Percentiles rank a stretch among this genome's conserved stretches.
These are phyloP conservation scores for Turritopsis dohrnii DNA, from an alignment of 30 jellyfish, hydroid and myxozoan genomes.

Conservation along the genomic window DNA sequence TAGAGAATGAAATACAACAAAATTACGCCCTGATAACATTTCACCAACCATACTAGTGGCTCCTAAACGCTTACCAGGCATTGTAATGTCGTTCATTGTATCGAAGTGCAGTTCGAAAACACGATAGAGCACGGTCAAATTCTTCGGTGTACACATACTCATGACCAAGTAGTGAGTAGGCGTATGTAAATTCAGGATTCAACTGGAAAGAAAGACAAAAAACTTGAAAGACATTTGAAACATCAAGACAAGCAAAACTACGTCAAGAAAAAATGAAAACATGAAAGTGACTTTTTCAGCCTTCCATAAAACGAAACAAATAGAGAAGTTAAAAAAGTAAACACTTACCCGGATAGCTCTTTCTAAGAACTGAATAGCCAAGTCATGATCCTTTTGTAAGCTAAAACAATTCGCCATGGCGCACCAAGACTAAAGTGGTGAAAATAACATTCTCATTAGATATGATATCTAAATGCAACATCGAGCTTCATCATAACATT, in stretches of 20 bases:
- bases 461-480: too few species aligned
- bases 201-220: constrained; percentile 18
- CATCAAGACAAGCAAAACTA: too few species aligned
- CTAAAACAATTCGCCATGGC: constrained; percentile 99
- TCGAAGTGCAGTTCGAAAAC: constrained; percentile 87
- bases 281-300: too few species aligned
- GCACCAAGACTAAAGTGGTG: constrained; percentile 84
- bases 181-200: constrained; percentile 85
- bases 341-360: constrained; percentile 78
- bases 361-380: constrained; percentile 65
- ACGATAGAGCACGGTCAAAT: constrained; percentile 79
- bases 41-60: too few species aligned
- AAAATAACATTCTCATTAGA: too few species aligned
- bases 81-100: constrained; percentile 83
- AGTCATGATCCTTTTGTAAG: constrained; percentile 87
- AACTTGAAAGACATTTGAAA: too few species aligned
- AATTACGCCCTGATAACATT: too few species aligned
- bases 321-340: neutral
- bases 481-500: too few species aligned
- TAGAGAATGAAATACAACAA: neutral
- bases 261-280: too few species aligned
- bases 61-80: constrained; percentile 78
- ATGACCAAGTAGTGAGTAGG: constrained; percentile 94
- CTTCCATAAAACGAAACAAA: neutral
- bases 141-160: constrained; percentile 92